These are phyloP conservation scores for Nebria salina DNA, from an alignment of 2,888 invertebrate species.

Conservation along the genomic window DNA sequence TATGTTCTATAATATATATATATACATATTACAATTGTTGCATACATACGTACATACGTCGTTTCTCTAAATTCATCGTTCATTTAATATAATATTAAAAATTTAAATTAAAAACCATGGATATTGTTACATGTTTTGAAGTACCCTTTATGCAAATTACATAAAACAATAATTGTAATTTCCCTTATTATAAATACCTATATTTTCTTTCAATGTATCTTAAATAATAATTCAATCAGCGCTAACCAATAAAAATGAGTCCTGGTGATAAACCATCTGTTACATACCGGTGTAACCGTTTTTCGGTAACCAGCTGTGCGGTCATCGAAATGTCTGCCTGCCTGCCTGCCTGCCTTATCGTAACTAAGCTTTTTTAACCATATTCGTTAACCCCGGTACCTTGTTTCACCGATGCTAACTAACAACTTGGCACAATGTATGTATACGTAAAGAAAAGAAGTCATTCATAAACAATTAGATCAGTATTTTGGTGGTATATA, in stretches of 20 bases:
- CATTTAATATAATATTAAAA: no score
- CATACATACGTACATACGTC: not conserved
- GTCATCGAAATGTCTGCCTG: not conserved
- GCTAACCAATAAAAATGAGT: not conserved
- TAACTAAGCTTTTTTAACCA: not conserved
- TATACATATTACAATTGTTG: no score
- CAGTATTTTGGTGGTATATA: not conserved
- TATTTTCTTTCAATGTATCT: no score
- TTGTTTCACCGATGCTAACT: not conserved
- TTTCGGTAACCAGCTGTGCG: constrained; percentile 1
- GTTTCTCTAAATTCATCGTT: no score
- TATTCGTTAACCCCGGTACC: not conserved
- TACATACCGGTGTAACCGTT: not conserved
- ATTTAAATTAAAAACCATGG: no score
- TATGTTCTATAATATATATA: no score
- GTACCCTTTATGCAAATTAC: no score
- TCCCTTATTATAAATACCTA: no score
- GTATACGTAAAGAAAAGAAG: not conserved
- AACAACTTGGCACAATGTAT: not conserved
- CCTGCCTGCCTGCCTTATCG: not conserved
- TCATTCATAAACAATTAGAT: constrained; percentile 5
- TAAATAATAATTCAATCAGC: no score
- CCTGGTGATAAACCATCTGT: not conserved
- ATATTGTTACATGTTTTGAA: no score
- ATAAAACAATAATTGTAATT: no score